A percentile compares a stretch with the other conserved stretches of the same genome.
These are phyloP conservation scores for Crocodylus rhombifer DNA, from an alignment of 2,797 vertebrate species.

Conservation along the genomic window DNA sequence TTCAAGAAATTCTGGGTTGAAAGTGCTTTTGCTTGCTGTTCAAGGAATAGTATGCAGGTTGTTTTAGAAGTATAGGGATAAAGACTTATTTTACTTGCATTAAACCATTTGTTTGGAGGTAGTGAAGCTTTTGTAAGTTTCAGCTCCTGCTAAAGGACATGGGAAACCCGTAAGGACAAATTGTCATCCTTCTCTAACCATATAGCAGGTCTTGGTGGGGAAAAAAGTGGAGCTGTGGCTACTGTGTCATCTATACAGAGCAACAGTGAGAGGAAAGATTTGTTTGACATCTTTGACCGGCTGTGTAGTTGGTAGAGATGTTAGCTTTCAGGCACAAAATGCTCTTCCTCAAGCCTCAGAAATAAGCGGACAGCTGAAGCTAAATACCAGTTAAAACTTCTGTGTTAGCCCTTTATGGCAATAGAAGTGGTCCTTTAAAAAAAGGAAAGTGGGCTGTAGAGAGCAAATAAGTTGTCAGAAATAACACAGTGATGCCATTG, in stretches of 20 bases:
- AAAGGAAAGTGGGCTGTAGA: no score
- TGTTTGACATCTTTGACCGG: no score
- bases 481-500: no score
- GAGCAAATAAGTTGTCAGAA: no score
- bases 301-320: no score
- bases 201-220: neutral
- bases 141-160: neutral
- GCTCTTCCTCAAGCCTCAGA: no score
- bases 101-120: neutral
- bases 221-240: conserved; percentile 5
- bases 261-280: no score
- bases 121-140: neutral
- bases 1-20: neutral
- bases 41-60: neutral
- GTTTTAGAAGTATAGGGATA: neutral
- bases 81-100: neutral
- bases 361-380: no score
- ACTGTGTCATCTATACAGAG: neutral
- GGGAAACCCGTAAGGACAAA: neutral
- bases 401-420: no score
- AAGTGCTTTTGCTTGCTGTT: neutral
- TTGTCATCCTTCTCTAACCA: neutral
- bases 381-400: no score
- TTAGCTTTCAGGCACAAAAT: no score
- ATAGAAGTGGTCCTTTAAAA: no score